A percentile compares a stretch with the other conserved stretches of the same genome.
These are phyloP conservation scores for Streblospio benedicti DNA, from an alignment of 1,140 invertebrate genomes.

Conservation along the genomic window DNA sequence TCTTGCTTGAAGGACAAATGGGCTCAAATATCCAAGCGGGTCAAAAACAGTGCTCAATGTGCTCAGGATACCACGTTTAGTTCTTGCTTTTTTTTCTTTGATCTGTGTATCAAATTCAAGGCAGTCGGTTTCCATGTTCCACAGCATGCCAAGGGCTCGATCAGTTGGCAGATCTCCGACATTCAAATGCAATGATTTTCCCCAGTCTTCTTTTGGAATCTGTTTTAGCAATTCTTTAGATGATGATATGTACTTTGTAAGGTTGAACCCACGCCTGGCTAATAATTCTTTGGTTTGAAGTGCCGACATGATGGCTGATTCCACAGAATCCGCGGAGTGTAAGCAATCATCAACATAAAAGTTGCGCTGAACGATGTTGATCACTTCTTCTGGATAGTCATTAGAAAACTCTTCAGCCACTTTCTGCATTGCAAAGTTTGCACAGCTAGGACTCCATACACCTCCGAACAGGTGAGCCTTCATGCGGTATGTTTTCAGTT, in stretches of 20 bases:
- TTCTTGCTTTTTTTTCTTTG: neutral
- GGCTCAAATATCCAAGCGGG: neutral
- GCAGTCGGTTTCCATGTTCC: neutral
- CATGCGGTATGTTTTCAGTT: conserved; percentile 12
- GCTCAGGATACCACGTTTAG: neutral
- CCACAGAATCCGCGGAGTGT: neutral
- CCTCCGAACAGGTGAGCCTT: conserved; percentile 16
- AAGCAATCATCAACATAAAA: conserved; percentile 24
- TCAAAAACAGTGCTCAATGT: neutral
- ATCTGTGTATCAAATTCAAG: neutral
- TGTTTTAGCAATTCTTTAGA: conserved; percentile 1
- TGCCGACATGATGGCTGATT: conserved; percentile 5
- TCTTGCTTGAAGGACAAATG: neutral
- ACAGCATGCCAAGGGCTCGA: neutral
- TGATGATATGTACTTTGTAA: conserved; percentile 12
- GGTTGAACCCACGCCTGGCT: conserved; percentile 4
- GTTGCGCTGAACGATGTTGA: conserved; percentile 4
- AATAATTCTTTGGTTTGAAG: neutral
- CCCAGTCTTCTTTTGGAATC: neutral
- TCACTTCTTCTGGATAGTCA: too few relatives aligned
- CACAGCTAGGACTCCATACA: conserved; percentile 13
- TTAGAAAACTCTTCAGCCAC: conserved; percentile 12
- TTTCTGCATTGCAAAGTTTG: conserved; percentile 7
- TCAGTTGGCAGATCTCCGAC: neutral
- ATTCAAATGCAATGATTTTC: neutral